These are phyloP conservation scores for Genyomyrus donnyi DNA, from an alignment of 2,113 vertebrate species.

Conservation along the genomic window DNA sequence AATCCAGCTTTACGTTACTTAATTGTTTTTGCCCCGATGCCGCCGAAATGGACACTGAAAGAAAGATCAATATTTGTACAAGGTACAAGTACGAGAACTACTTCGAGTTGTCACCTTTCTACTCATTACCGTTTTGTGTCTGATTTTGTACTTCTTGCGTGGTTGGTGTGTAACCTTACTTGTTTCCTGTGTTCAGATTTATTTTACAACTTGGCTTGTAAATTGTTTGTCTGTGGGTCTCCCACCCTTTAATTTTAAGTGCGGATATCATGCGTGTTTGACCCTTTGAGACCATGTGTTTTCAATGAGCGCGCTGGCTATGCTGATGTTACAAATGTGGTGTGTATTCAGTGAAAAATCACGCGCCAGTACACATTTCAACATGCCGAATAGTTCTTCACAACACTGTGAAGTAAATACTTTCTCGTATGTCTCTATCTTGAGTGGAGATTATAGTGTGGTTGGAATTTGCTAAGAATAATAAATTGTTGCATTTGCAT, in stretches of 20 bases:
- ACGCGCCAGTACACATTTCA: neutral
- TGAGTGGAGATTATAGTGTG: neutral
- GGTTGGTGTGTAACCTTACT: neutral
- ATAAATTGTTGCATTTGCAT: neutral
- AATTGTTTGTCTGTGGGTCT: neutral
- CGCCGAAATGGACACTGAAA: conserved; percentile 12
- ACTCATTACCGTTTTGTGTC: neutral
- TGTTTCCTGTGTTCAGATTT: neutral
- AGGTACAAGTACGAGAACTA: conserved; percentile 36
- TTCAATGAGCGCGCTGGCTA: conserved; percentile 6
- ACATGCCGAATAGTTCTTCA: neutral
- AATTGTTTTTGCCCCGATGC: neutral
- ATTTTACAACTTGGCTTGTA: neutral
- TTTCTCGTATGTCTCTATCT: neutral
- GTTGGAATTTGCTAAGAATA: neutral
- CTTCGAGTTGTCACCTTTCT: neutral
- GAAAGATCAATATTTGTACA: conserved; percentile 10
- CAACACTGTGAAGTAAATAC: neutral
- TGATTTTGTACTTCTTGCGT: neutral
- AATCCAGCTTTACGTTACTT: neutral
- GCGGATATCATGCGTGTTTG: neutral
- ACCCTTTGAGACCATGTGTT: conserved; percentile 18
- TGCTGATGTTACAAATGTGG: neutral
- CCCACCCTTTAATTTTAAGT: neutral
- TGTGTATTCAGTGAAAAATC: neutral